Base-by-base conservation (phyloP, 1,140 invertebrate genomes). In the Globodera rostochiensis region DNA sequence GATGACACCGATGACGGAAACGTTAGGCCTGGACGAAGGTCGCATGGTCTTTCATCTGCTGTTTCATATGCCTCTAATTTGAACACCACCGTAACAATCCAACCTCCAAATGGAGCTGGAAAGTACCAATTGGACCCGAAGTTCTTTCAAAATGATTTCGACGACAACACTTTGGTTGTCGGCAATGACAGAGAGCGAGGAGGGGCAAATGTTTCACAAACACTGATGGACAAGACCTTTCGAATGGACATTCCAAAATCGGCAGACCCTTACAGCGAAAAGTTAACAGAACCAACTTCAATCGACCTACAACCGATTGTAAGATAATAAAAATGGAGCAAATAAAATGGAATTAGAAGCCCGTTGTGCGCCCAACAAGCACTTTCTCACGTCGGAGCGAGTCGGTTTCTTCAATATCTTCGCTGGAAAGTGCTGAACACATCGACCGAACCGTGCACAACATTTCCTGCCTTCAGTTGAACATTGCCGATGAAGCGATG, bases 381-480 rank as follows among this genome's bases (percentile, higher is more conserved):
- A 67, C 76, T 49, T 84, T 82, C 74, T 70, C 81, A n/a, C 70
- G 73, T 11, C 82, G 82, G 19, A 83, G 82, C 45, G 82, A 83
- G 49, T 83, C 82, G 6, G 82, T 83, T 4, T 74, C 69, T 11
- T 83, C 82, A 45, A 83, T 83, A 7, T 84, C 82, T 8, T 84
- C 83, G 0, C 47, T 83, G 57, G 82, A 83, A 73, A 83, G 82
- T 74, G 74, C 76, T 21, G 82, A 83, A 73, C 70, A 83, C 60
- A 83, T 83, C 19, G 82, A 83, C 53, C 64, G 82, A 50, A 74
- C 74, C 7, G 82, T 83, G 21, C 76, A 84, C 77, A 83, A 83
- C 83, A 46, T 83, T 6, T 83, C 82, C 53, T 83, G 82, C 79
- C 71, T 84, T 11, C 71, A 73, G 53, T 50, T 83, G 21, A 84